These are phyloP conservation scores for Lithophane semibrunnea DNA, from an alignment of 2,888 invertebrate species.

Conservation along the genomic window DNA sequence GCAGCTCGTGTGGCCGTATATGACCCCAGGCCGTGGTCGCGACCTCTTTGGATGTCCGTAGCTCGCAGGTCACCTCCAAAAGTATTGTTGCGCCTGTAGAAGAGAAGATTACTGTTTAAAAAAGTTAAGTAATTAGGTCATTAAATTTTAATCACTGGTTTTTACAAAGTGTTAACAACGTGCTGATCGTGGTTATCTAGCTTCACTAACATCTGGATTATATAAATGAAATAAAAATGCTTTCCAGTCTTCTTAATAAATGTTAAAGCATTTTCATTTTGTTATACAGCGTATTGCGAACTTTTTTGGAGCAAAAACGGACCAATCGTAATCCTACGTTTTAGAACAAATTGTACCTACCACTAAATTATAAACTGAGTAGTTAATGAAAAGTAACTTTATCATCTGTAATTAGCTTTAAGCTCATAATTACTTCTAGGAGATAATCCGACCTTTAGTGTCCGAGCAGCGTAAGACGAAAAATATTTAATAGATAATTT, in stretches of 20 bases:
- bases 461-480: slow-evolving; percentile 6
- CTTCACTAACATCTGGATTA: no score
- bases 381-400: background rate
- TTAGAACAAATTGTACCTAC: background rate
- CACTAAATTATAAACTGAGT: background rate
- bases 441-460: slow-evolving; percentile 10
- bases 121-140: background rate
- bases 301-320: background rate
- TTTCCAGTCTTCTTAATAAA: no score
- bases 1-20: slow-evolving; percentile 95
- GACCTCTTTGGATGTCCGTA: slow-evolving; percentile 95
- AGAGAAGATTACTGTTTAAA: background rate
- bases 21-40: slow-evolving; percentile 96
- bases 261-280: no score
- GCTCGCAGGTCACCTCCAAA: slow-evolving; percentile 95
- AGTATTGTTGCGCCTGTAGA: slow-evolving; percentile 91
- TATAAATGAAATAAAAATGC: no score
- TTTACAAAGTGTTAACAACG: background rate
- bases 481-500: background rate
- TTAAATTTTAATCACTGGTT: background rate
- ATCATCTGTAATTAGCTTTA: background rate
- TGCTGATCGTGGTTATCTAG: no score
- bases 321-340: background rate
- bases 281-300: background rate
- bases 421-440: slow-evolving; percentile 17